Evolutionary conservation across 2,797 vertebrate species (phyloP).

Genomic region (Acanthis flammea): DNA sequence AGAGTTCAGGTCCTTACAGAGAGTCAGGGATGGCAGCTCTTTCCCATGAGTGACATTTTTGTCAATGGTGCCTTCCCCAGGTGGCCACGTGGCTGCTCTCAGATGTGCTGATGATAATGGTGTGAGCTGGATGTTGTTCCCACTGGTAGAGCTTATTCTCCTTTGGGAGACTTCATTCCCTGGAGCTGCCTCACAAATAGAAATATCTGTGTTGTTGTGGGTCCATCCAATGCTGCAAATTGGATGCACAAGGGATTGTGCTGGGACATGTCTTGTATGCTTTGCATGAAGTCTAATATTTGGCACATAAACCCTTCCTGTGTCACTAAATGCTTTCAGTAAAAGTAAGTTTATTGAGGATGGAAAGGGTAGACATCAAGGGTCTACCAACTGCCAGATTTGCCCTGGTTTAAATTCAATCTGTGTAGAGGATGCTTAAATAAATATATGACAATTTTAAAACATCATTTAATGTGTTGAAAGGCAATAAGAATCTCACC

Average conservation of each 20-base stretch:
- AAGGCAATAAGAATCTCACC: neutral
- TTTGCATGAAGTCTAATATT: neutral
- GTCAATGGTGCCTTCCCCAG: neutral
- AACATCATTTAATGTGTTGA: neutral
- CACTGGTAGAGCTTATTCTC: neutral
- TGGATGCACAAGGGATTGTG: neutral
- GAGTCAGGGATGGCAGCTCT: neutral
- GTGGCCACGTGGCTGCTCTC: neutral
- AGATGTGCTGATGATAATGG: neutral
- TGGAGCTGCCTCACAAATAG: neutral
- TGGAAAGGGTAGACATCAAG: neutral
- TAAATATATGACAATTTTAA: neutral
- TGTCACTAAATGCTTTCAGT: neutral
- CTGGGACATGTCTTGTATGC: neutral
- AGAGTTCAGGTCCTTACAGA: neutral
- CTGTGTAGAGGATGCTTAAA: neutral
- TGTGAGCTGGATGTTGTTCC: neutral
- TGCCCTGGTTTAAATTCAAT: neutral
- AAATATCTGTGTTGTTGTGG: neutral
- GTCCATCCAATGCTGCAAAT: neutral
- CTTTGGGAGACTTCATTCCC: neutral
- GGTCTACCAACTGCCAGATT: neutral
- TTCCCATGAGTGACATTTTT: neutral
- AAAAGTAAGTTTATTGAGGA: neutral
- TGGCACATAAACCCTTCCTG: neutral